phyloP scores from a whole-genome alignment of 2,888 invertebrate species.

The Diarsia rubi region DNA sequence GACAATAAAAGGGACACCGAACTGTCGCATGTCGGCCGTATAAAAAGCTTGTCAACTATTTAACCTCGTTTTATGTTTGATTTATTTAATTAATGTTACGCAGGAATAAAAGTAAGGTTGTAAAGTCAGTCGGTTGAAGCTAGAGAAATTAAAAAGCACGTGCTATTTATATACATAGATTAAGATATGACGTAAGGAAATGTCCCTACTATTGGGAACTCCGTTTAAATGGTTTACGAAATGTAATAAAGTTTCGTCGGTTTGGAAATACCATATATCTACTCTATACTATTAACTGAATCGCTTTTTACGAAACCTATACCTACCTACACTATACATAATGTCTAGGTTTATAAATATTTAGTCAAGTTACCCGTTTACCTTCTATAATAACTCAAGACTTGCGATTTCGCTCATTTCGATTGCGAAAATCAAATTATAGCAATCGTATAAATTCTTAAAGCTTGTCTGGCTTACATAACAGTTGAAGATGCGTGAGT shows the following conservation, averaged over 20 bases:
- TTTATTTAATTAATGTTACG: constrained; percentile 45
- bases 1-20: constrained; percentile 53
- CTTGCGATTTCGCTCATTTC: constrained; percentile 4
- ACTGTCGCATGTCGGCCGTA: constrained; percentile 34
- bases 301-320: constrained; percentile 39
- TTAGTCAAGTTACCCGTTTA: constrained; percentile 27
- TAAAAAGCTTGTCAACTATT: constrained; percentile 49
- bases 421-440: constrained; percentile 39
- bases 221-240: constrained; percentile 27
- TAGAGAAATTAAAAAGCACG: constrained; percentile 37
- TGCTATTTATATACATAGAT: constrained; percentile 48
- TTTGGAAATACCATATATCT: constrained; percentile 31
- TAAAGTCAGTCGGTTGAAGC: constrained; percentile 29
- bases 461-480: constrained; percentile 20
- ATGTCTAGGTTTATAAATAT: neutral
- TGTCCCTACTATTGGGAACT: constrained; percentile 13
- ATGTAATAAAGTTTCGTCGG: constrained; percentile 27
- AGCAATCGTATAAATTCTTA: constrained; percentile 12
- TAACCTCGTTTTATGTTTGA: constrained; percentile 47
- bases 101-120: constrained; percentile 29
- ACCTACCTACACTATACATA: neutral
- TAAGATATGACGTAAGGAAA: constrained; percentile 40
- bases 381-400: constrained; percentile 26
- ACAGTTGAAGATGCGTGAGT: constrained; percentile 25
- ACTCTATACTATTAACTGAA: constrained; percentile 32